Evolutionary conservation across 2,797 vertebrate species (phyloP), one percentile per base, ranked within the genome.

Genomic region (Glyptemys insculpta): DNA sequence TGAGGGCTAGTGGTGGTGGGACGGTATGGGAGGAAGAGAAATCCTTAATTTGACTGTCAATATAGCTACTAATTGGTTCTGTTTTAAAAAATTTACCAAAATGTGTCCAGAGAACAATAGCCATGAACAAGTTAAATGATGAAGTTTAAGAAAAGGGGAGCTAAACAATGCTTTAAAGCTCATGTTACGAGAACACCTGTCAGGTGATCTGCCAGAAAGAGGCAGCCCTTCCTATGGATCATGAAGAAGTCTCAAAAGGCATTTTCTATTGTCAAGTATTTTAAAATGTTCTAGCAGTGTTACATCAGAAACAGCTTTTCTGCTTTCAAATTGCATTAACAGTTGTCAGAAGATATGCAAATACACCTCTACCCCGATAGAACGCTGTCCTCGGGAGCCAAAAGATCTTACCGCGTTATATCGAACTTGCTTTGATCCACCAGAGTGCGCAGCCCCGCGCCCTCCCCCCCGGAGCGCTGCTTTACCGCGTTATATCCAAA

Each of bases 301-400:
- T 93, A 80, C 92, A 87, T 14, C 92, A 97, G 93, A 88, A 85
- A 68, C 84, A 9, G 54, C 34, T 59, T 5, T 52, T 53, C 85
- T 54, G 86, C 84, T 91, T 57, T 84, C 88, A 90, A 49, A 18
- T 0, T 8, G 49, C 57, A 49, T 57, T 11, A n/a, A 81, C 49
- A 65, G 85, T 88, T 82, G 14, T 68, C 52, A 49, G 59, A 57
- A 37, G 34, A 53, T 15, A n/a, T 3, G 14, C 56, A 57, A 34
- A 47, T 16, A 47, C 47, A 47, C 47, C 47, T 47, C 47, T 47
- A 47, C 47, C 47, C 47, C 3, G 8, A 47, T 47, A 47, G 8
- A 47, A 47, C 47, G 47, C 47, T 47, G 47, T 47, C 47, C 3
- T 47, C 9, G 47, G 8, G 47, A 47, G 47, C 47, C 47, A 47